phyloP scores from a whole-genome alignment of 2,888 invertebrate species.

The Amblyjoppa proteus region DNA sequence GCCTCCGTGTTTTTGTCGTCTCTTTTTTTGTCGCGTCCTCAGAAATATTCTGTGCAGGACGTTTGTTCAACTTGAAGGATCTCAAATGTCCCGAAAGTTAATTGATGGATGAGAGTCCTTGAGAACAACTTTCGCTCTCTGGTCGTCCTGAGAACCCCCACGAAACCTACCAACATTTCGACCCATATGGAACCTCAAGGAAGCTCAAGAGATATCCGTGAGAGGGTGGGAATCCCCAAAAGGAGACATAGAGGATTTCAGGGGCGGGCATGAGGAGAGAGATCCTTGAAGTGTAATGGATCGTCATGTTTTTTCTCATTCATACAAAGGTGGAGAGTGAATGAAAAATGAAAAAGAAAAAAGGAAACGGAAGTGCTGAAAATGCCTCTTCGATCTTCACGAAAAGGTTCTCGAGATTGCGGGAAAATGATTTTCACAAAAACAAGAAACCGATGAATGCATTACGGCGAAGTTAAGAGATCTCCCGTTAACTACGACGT shows the following conservation, averaged over 20 bases:
- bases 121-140: conserved; percentile 56
- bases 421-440: not conserved
- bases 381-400: not conserved
- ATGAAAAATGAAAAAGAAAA: conserved; percentile 20
- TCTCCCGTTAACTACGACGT: conserved; percentile 40
- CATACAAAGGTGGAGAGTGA: conserved; percentile 35
- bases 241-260: conserved; percentile 38
- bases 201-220: conserved; percentile 34
- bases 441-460: conserved; percentile 4
- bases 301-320: conserved; percentile 54
- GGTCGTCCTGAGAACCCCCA: conserved; percentile 49
- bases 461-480: conserved; percentile 43
- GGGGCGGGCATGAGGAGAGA: conserved; percentile 25
- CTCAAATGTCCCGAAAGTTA: conserved; percentile 58
- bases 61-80: conserved; percentile 41
- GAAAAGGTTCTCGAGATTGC: not conserved
- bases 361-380: conserved; percentile 4
- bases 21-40: conserved; percentile 5
- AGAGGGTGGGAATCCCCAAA: conserved; percentile 51
- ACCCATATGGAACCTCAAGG: conserved; percentile 43
- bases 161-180: conserved; percentile 43
- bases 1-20: not conserved
- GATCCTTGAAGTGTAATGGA: conserved; percentile 67
- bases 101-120: conserved; percentile 65
- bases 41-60: conserved; percentile 11